phyloP scores from a whole-genome alignment of 1,140 invertebrate species.

The Aporrectodea caliginosa region DNA sequence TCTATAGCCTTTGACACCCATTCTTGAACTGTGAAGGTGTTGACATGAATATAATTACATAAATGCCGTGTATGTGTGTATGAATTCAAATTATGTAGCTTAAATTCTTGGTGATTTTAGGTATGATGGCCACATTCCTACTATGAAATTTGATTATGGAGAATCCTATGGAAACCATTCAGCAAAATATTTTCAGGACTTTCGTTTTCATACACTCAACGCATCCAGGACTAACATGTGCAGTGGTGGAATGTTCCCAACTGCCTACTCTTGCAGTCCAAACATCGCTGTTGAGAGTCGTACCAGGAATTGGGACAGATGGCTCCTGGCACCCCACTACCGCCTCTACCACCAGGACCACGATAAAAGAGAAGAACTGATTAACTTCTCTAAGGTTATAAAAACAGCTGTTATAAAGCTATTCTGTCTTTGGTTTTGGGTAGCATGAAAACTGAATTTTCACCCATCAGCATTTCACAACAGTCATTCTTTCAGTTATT shows the following conservation, averaged over 20 bases:
- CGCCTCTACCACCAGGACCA: slow-evolving; percentile 49
- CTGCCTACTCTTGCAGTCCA: slow-evolving; percentile 52
- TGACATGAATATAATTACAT: no score
- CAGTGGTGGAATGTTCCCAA: slow-evolving; percentile 53
- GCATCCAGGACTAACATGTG: slow-evolving; percentile 48
- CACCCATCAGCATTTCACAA: no score
- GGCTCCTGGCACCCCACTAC: slow-evolving; percentile 49
- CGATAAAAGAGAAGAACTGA: slow-evolving; percentile 37
- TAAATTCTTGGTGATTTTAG: no score
- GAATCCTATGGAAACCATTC: slow-evolving; percentile 56
- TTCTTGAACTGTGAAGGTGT: no score
- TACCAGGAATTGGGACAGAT: slow-evolving; percentile 47
- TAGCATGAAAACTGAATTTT: no score
- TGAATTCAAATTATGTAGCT: no score
- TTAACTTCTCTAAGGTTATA: background rate
- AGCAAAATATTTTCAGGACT: slow-evolving; percentile 56
- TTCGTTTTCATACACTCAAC: slow-evolving; percentile 48
- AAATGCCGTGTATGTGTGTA: no score
- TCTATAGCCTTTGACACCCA: no score
- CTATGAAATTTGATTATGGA: slow-evolving; percentile 56
- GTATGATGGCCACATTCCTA: slow-evolving; percentile 55
- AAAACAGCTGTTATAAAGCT: no score
- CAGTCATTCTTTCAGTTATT: no score
- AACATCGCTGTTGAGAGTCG: slow-evolving; percentile 51
- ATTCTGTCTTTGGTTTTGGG: no score